A percentile compares a stretch with the other conserved stretches of the same genome.
phyloP scores from a whole-genome alignment of 1,140 invertebrate genomes.

The Armadillidium nasatum region DNA sequence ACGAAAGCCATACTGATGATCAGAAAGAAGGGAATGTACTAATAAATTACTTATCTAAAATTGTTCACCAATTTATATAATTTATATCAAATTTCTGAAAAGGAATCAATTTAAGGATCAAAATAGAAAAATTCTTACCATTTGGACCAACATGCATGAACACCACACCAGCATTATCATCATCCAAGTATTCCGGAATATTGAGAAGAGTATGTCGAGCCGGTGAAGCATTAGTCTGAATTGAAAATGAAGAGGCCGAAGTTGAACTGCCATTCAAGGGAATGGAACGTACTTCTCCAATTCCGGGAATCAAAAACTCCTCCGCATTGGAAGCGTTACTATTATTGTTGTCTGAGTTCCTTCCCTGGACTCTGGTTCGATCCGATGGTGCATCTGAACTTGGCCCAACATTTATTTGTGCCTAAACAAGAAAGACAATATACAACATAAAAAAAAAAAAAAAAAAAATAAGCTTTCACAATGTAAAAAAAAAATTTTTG shows the following conservation, averaged over 20 bases:
- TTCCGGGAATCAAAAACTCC: too few species aligned
- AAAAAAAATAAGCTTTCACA: too few species aligned
- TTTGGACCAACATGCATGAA: constrained; percentile 66
- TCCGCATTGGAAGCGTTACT: neutral
- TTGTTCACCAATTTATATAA: too few species aligned
- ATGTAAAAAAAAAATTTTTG: neutral
- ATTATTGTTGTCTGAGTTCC: constrained; percentile 1
- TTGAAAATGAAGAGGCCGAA: constrained; percentile 6
- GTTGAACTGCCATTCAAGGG: constrained; percentile 20
- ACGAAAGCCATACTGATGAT: too few species aligned
- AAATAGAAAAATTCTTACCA: constrained; percentile 41
- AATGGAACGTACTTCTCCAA: neutral
- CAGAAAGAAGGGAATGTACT: too few species aligned
- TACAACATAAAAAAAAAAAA: neutral
- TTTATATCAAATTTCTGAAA: too few species aligned
- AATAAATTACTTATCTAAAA: too few species aligned
- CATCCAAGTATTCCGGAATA: constrained; percentile 15
- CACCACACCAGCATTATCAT: constrained; percentile 56
- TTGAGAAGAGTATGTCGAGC: neutral
- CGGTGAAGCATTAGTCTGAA: neutral
- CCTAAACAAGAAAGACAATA: constrained; percentile 48
- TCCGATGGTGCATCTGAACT: constrained; percentile 42
- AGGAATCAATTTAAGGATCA: too few species aligned
- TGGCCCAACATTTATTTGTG: constrained; percentile 55
- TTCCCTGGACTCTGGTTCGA: neutral